Percentiles rank a stretch among this genome's conserved stretches.
These are phyloP conservation scores for Dermatemys mawii DNA, from an alignment of 2,113 vertebrate genomes.

Conservation along the genomic window DNA sequence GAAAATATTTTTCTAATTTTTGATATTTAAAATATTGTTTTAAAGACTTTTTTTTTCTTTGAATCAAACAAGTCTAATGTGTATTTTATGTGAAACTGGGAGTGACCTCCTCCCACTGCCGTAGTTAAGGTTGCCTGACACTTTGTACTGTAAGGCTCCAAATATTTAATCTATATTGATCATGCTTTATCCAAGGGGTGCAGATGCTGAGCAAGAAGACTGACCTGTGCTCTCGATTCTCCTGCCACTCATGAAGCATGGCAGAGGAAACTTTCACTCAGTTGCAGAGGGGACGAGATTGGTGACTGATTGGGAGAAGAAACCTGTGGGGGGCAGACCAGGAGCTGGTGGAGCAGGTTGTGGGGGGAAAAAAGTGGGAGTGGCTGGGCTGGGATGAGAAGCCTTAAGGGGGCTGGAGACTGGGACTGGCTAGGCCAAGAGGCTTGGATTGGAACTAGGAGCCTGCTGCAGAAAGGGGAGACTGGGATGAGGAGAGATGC, in stretches of 20 bases:
- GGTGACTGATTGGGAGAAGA: not conserved
- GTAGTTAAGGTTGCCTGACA: not conserved
- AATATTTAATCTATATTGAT: rapidly evolving
- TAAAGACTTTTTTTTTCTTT: not conserved
- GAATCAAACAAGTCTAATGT: rapidly evolving
- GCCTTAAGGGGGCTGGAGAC: not conserved
- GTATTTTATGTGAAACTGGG: not conserved
- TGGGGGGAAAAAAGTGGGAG: not conserved
- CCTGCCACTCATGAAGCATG: not conserved
- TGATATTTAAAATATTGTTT: not conserved
- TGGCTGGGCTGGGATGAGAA: not conserved
- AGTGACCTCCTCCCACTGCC: rapidly evolving
- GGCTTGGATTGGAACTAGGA: not conserved
- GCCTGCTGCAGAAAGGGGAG: rapidly evolving
- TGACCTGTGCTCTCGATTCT: not conserved
- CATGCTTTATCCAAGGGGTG: not conserved
- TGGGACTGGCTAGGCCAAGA: not conserved
- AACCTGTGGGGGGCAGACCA: not conserved
- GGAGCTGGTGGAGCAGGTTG: not conserved
- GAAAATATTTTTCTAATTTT: not conserved
- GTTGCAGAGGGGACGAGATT: not conserved
- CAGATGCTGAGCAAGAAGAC: not conserved
- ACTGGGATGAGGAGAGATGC: not conserved
- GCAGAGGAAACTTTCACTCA: not conserved
- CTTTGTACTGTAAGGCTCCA: not conserved